phyloP scores from a whole-genome alignment of 2,888 invertebrate species.

The Athalia cordata region DNA sequence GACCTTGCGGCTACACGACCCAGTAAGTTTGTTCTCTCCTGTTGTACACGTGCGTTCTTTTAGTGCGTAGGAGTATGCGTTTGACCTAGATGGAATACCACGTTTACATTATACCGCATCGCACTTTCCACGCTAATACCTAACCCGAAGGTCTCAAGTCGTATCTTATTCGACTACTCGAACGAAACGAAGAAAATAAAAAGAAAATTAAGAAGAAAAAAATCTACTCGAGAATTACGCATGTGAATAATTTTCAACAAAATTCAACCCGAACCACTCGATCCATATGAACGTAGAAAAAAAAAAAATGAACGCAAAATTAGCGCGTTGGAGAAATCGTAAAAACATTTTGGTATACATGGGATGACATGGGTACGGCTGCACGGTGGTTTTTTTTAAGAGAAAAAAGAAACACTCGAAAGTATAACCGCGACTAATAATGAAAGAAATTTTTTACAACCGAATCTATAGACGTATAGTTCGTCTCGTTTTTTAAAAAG shows the following conservation, averaged over 20 bases:
- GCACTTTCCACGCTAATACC: conserved; percentile 28
- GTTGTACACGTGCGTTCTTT: conserved; percentile 32
- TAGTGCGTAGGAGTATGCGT: conserved; percentile 41
- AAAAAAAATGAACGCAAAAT: no score
- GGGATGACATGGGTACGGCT: no score
- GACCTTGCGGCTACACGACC: conserved; percentile 46
- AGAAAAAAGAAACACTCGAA: no score
- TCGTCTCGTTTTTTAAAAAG: no score
- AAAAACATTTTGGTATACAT: no score
- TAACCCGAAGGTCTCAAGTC: background rate
- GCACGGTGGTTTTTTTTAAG: no score
- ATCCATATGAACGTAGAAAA: no score
- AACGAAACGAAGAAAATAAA: background rate
- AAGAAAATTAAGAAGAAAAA: background rate
- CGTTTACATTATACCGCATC: conserved; percentile 12
- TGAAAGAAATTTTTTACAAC: no score
- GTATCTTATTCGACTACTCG: background rate
- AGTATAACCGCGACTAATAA: no score
- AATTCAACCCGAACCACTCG: no score
- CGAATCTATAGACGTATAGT: no score
- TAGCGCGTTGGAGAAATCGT: no score
- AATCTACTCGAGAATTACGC: background rate
- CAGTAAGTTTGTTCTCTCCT: conserved; percentile 38
- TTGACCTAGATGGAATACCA: conserved; percentile 42
- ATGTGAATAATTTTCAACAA: background rate